Base-by-base conservation (phyloP, 2,113 vertebrate species). In the Microtus pennsylvanicus region DNA sequence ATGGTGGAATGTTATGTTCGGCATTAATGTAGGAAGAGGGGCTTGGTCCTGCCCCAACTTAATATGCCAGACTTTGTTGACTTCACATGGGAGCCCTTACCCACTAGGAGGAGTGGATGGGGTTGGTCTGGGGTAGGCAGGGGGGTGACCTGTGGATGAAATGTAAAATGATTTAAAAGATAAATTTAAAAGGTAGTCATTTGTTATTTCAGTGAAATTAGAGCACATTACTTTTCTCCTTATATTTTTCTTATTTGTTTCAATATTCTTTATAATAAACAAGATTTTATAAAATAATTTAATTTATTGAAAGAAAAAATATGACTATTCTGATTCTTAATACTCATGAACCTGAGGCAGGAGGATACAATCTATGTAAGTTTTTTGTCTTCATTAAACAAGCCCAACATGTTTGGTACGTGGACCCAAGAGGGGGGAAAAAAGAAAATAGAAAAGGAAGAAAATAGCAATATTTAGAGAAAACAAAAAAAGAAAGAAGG, bases 191-290 rank as follows among this genome's bases (percentile, higher is more conserved):
- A 5, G 9, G n/a, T 61, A 24, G 35, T 82, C 16, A 11, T 42
- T 88, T 28, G 22, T 76, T 88, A 61, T 69, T 94, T 95, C 83
- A 50, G 65, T 7, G 2, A 19, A 13, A 26, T 75, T 65, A 6
- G 50, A 86, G 17, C 7, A 67, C 5, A 38, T 47, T 47, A 33
- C 24, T 86, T 96, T 86, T 65, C 87, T 91, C 67, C 65, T 63
- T 87, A n/a, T 24, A 19, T 24, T 93, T 58, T 74, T 65, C 35
- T 69, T 30, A 87, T 72, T 93, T 93, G 55, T 70, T 93, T 63
- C 58, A 80, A 55, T 21, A 61, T 30, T 76, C 52, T 76, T 88
- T 69, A 67, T 52, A 74, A 72, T 45, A 67, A 91, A 70, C 30
- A 77, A 90, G 22, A 21, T 52, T 58, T 87, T 52, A 75, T 65